Conservation (phyloP, 2,113 vertebrate genomes). For the Rhodinocichla rosea region DNA sequence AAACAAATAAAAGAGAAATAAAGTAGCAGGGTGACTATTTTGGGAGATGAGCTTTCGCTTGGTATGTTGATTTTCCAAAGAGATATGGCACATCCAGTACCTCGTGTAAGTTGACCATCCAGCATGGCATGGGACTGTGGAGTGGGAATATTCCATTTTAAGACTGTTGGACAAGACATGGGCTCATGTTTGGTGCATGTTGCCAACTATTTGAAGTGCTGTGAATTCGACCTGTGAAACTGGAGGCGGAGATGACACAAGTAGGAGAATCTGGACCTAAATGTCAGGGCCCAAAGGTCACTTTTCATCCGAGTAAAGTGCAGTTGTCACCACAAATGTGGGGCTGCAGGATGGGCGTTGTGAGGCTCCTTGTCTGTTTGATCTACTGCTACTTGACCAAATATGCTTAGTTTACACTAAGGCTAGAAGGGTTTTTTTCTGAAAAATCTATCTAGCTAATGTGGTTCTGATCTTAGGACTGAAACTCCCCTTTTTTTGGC, state of each 20-base stretch:
- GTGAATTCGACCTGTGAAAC: slow-evolving; percentile 55
- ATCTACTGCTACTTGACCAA: not conserved
- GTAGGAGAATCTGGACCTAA: slow-evolving; percentile 33
- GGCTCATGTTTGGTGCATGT: not conserved
- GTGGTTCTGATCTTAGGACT: not conserved
- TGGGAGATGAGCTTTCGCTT: not conserved
- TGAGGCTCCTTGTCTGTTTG: not conserved
- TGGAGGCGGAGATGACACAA: slow-evolving; percentile 46
- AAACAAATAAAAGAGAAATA: slow-evolving; percentile 42
- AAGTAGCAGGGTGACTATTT: slow-evolving; percentile 15
- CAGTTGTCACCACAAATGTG: slow-evolving; percentile 23
- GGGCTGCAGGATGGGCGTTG: not conserved
- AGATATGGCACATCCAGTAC: not conserved
- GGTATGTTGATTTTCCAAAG: slow-evolving; percentile 9
- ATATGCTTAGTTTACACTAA: not conserved
- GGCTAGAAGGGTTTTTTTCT: not conserved
- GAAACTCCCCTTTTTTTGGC: not conserved
- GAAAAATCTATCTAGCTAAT: not conserved
- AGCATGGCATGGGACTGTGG: not conserved
- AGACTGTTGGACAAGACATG: not conserved
- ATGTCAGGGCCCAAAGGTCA: slow-evolving; percentile 57
- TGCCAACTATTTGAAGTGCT: slow-evolving; percentile 23
- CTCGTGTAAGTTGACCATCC: not conserved
- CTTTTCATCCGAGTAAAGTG: not conserved
- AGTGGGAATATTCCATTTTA: slow-evolving; percentile 7